Evolutionary conservation across 2,797 vertebrate genomes (phyloP).

Genomic region (Sebastiscus tertius): DNA sequence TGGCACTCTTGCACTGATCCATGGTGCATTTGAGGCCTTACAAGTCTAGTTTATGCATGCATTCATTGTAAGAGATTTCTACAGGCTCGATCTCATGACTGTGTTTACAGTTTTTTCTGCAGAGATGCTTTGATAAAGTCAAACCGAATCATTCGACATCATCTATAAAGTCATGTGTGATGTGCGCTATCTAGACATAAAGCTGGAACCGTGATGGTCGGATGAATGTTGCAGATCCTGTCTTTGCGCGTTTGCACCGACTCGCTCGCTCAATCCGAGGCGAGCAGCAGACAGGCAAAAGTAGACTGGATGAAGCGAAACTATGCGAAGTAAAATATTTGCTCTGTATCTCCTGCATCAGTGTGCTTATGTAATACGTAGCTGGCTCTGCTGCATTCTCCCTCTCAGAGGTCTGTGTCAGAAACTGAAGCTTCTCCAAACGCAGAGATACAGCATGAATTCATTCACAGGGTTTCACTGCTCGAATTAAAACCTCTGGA

Average conservation of each 20-base stretch:
- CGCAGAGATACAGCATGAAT: slow-evolving; percentile 30
- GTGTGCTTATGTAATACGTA: slow-evolving; percentile 68
- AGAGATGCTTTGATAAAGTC: slow-evolving; percentile 6
- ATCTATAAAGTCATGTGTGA: not conserved
- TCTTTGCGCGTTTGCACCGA: slow-evolving; percentile 21
- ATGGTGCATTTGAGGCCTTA: slow-evolving; percentile 1
- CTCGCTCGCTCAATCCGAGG: not conserved
- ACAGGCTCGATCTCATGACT: slow-evolving; percentile 5
- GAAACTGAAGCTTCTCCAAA: slow-evolving; percentile 22
- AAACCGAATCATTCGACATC: not conserved
- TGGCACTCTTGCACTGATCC: not conserved
- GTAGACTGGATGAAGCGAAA: slow-evolving; percentile 36
- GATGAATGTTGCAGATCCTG: slow-evolving; percentile 35
- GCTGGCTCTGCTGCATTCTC: slow-evolving; percentile 62
- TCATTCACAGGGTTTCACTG: slow-evolving; percentile 26
- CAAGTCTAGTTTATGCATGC: not conserved
- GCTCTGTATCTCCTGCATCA: slow-evolving; percentile 62
- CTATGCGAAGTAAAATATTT: slow-evolving; percentile 65
- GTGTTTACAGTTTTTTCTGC: not conserved
- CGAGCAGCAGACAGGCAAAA: slow-evolving; percentile 26
- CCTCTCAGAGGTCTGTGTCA: slow-evolving; percentile 35
- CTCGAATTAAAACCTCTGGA: not conserved
- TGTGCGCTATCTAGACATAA: not conserved
- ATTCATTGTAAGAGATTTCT: not conserved
- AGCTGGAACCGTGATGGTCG: not conserved